A percentile compares a stretch with the other conserved stretches of the same genome.
phyloP scores from a whole-genome alignment of 2,113 vertebrate genomes.

The Toxotes jaculatrix region DNA sequence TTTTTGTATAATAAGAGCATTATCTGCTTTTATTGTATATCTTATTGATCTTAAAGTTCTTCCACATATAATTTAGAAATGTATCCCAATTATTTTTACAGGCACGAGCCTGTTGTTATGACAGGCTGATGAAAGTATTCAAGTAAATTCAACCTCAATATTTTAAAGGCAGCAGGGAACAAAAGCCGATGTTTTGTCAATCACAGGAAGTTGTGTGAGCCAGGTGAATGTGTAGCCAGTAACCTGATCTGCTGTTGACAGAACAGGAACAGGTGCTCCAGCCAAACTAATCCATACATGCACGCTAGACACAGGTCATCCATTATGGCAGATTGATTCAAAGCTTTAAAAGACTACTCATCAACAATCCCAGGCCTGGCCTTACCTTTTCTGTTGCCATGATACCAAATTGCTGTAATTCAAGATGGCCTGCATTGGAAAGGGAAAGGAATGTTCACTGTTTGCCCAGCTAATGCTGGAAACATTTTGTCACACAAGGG shows the following conservation, averaged over 20 bases:
- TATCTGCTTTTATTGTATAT: slow-evolving; percentile 42
- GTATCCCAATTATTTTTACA: background rate
- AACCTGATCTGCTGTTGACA: slow-evolving; percentile 86
- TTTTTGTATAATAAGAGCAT: slow-evolving; percentile 18
- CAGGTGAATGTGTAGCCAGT: slow-evolving; percentile 71
- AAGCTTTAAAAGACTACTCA: slow-evolving; percentile 68
- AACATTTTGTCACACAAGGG: slow-evolving; percentile 76
- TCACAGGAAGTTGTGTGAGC: slow-evolving; percentile 77
- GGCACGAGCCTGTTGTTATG: background rate
- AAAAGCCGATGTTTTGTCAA: slow-evolving; percentile 54
- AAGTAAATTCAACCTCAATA: background rate
- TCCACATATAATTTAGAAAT: background rate
- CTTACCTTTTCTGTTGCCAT: slow-evolving; percentile 75
- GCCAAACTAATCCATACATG: slow-evolving; percentile 82
- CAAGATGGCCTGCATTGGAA: slow-evolving; percentile 66
- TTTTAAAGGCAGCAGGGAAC: slow-evolving; percentile 13
- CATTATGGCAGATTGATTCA: slow-evolving; percentile 80
- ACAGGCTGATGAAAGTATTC: background rate
- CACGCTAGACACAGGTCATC: slow-evolving; percentile 76
- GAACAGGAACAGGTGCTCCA: slow-evolving; percentile 83
- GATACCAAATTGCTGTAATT: slow-evolving; percentile 80
- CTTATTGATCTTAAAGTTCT: background rate
- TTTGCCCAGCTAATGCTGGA: slow-evolving; percentile 71
- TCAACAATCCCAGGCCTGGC: slow-evolving; percentile 65
- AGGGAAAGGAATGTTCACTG: slow-evolving; percentile 78